Percentiles rank a stretch among this genome's conserved stretches.
phyloP scores from a whole-genome alignment of 1,140 invertebrate genomes.

The Brachionus calyciflorus region DNA sequence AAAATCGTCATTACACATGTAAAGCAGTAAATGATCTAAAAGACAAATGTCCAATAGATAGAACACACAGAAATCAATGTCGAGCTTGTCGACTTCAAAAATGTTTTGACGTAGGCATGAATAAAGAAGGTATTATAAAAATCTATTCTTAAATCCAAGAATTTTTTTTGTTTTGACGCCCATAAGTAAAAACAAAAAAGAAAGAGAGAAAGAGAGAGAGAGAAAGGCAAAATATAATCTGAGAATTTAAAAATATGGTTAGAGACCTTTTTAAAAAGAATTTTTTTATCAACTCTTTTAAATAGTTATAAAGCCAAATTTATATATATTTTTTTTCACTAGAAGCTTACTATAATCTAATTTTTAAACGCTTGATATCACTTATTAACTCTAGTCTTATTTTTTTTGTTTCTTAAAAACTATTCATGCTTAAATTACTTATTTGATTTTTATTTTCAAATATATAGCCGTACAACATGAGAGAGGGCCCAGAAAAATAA shows the following conservation, averaged over 20 bases:
- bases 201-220: slow-evolving; percentile 62
- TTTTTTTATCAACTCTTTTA: too few species aligned
- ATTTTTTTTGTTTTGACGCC: too few species aligned
- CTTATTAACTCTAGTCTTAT: background rate
- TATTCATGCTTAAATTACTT: slow-evolving; percentile 6
- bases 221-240: background rate
- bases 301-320: slow-evolving; percentile 39
- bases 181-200: slow-evolving; percentile 97
- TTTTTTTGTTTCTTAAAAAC: background rate
- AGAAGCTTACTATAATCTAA: background rate
- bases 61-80: slow-evolving; percentile 94
- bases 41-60: slow-evolving; percentile 82
- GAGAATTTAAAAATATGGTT: slow-evolving; percentile 27
- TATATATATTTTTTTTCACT: too few species aligned
- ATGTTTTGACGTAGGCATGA: slow-evolving; percentile 95
- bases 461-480: slow-evolving; percentile 67
- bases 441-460: slow-evolving; percentile 2
- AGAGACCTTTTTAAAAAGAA: background rate
- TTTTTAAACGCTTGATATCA: slow-evolving; percentile 18
- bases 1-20: slow-evolving; percentile 89
- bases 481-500: slow-evolving; percentile 65
- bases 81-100: slow-evolving; percentile 89
- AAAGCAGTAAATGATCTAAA: slow-evolving; percentile 75
- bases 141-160: too few species aligned
- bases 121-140: slow-evolving; percentile 98